Evolutionary conservation across 2,888 invertebrate genomes (phyloP).

Genomic region (Agriopis aurantiaria): DNA sequence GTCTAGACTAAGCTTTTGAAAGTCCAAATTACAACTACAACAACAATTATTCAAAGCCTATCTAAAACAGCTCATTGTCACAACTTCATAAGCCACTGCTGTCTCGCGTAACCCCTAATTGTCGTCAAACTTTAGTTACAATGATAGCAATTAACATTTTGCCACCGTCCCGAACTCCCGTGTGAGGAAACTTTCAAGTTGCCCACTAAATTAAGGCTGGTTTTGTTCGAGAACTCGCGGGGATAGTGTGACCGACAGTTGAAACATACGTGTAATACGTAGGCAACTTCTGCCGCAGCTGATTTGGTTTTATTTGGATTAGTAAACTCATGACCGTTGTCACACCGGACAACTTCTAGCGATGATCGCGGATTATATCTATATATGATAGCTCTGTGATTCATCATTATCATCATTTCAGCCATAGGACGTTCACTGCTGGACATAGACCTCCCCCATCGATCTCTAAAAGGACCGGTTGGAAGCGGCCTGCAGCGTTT

Average conservation of each 20-base stretch:
- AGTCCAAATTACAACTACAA: neutral
- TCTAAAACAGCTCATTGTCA: constrained; percentile 19
- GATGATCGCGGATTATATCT: neutral
- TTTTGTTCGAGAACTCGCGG: constrained; percentile 18
- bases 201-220: constrained; percentile 28
- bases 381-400: too few relatives aligned
- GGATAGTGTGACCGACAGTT: constrained; percentile 10
- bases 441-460: too few relatives aligned
- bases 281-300: neutral
- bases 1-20: neutral
- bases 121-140: constrained; percentile 34
- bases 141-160: constrained; percentile 44
- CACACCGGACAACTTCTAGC: neutral
- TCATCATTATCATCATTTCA: too few relatives aligned
- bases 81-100: constrained; percentile 26
- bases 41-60: constrained; percentile 4
- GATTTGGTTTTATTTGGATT: constrained; percentile 1
- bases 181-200: constrained; percentile 35
- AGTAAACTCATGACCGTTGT: neutral
- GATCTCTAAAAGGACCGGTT: too few relatives aligned
- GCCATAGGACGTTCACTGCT: too few relatives aligned
- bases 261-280: constrained; percentile 2
- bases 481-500: too few relatives aligned
- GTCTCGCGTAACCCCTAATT: constrained; percentile 27
- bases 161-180: constrained; percentile 31